These are phyloP conservation scores for Panthera uncia DNA, from an alignment of 2,113 vertebrate species.

Conservation along the genomic window DNA sequence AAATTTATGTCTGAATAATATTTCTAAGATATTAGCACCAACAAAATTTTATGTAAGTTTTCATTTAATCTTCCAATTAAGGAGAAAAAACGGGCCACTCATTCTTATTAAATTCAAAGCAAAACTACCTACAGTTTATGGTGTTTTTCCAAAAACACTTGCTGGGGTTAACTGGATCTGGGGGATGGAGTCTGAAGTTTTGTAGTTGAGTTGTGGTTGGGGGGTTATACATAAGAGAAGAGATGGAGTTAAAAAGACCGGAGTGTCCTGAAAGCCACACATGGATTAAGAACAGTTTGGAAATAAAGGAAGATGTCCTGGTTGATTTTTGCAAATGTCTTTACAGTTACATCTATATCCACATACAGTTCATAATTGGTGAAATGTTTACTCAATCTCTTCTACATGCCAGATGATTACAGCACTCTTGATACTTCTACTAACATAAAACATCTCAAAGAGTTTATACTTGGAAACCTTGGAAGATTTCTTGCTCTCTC, in stretches of 20 bases:
- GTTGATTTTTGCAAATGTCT: not conserved
- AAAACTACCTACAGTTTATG: not conserved
- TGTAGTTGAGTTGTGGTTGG: not conserved
- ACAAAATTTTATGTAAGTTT: not conserved
- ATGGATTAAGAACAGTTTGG: not conserved
- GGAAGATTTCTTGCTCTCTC: not conserved
- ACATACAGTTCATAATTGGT: not conserved
- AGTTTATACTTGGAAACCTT: not conserved
- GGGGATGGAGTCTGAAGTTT: not conserved
- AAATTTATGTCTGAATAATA: not conserved
- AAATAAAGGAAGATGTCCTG: not conserved
- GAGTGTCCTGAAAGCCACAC: not conserved
- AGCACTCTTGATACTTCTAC: not conserved
- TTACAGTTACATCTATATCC: not conserved
- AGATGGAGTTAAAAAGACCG: not conserved
- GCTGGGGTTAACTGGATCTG: not conserved
- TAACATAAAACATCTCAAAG: not conserved
- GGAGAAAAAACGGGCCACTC: not conserved
- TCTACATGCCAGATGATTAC: not conserved
- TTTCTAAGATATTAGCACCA: not conserved
- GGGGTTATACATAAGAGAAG: not conserved
- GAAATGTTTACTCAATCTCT: not conserved
- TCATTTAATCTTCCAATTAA: conserved; percentile 23
- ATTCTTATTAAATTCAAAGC: not conserved
- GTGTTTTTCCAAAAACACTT: not conserved